These are phyloP conservation scores for Calonectris borealis DNA, from an alignment of 2,113 vertebrate species.

Conservation along the genomic window DNA sequence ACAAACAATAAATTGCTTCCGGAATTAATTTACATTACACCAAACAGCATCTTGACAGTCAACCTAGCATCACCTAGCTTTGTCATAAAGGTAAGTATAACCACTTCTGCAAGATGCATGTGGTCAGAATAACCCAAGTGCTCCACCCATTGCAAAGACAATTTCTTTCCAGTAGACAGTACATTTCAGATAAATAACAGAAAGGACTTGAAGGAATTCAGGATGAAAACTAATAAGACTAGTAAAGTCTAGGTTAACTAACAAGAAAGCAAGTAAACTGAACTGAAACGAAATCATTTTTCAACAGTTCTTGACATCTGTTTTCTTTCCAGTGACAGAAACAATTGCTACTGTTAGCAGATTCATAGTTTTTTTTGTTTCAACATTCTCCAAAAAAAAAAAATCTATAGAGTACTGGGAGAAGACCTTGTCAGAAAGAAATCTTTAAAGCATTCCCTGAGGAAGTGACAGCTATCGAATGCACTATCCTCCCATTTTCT, in stretches of 20 bases:
- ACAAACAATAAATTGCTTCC: background rate
- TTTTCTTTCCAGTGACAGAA: background rate
- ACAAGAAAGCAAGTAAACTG: background rate
- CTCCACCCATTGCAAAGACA: background rate
- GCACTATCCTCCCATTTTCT: background rate
- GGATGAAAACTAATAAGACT: background rate
- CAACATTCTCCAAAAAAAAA: background rate
- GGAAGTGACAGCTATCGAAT: background rate
- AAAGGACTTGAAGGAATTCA: background rate
- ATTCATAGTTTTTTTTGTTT: background rate
- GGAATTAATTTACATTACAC: background rate
- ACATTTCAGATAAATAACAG: background rate
- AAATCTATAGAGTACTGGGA: background rate
- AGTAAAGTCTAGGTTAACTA: background rate
- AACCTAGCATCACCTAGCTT: background rate
- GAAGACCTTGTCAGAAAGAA: background rate
- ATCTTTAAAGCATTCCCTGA: background rate
- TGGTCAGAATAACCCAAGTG: background rate
- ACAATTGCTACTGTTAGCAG: background rate
- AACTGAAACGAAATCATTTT: background rate
- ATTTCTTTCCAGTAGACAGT: background rate
- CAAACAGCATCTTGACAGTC: background rate
- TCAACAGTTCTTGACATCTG: background rate
- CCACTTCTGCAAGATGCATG: background rate
- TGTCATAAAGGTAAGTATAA: background rate